Conservation (phyloP, 2,888 invertebrate species). For the Julus scandinavius region DNA sequence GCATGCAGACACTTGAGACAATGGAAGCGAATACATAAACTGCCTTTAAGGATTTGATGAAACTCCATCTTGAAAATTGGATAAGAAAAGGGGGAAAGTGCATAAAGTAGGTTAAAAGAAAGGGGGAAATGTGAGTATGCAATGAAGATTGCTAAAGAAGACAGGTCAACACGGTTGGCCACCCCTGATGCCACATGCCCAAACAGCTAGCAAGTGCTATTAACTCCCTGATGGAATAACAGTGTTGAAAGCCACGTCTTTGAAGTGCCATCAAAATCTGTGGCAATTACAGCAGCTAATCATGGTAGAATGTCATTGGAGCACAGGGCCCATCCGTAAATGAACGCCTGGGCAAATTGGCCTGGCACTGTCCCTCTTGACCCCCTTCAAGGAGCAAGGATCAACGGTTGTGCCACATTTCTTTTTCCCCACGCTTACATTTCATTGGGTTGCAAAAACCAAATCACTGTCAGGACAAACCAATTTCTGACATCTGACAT, state of each 20-base stretch:
- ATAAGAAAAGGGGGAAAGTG: constrained; percentile 41
- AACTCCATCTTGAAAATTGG: constrained; percentile 39
- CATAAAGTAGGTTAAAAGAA: constrained; percentile 39
- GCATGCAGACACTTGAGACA: constrained; percentile 36
- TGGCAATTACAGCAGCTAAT: constrained; percentile 53
- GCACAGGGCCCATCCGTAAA: constrained; percentile 50
- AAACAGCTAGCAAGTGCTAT: constrained; percentile 49
- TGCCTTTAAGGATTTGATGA: constrained; percentile 42
- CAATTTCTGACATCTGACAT: constrained; percentile 49
- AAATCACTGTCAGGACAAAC: constrained; percentile 50
- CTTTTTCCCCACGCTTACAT: constrained; percentile 15
- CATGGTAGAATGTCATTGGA: constrained; percentile 50
- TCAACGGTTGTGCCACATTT: background rate
- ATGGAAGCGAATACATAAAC: constrained; percentile 30
- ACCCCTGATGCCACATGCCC: constrained; percentile 48
- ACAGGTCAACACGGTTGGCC: constrained; percentile 53
- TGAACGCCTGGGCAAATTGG: constrained; percentile 47
- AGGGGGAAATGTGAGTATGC: constrained; percentile 37
- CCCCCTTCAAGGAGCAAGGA: constrained; percentile 14
- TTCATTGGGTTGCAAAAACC: constrained; percentile 40
- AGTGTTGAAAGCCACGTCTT: constrained; percentile 50
- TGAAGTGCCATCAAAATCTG: constrained; percentile 45
- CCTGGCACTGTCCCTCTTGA: constrained; percentile 45
- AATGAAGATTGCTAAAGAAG: constrained; percentile 52
- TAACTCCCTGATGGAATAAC: constrained; percentile 53